These are phyloP conservation scores for Peromyscus maniculatus DNA, from an alignment of 2,113 vertebrate genomes.

Conservation along the genomic window DNA sequence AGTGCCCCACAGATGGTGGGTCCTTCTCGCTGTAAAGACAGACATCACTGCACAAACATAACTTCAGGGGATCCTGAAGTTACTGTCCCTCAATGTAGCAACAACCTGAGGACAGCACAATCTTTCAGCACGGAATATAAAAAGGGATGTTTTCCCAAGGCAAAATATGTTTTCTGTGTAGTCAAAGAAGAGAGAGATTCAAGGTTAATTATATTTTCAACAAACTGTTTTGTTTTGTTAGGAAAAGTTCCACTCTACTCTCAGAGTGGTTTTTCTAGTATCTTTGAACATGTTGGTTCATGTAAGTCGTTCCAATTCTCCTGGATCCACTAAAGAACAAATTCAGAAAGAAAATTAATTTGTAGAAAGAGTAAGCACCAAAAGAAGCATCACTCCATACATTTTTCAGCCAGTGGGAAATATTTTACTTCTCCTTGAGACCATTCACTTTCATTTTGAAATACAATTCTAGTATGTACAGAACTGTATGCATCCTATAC, in stretches of 20 bases:
- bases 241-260: constrained; percentile 11
- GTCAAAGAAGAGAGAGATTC: constrained; percentile 51
- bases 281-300: constrained; percentile 46
- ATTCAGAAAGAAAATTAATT: constrained; percentile 59
- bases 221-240: constrained; percentile 68
- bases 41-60: background rate
- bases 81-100: background rate
- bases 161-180: constrained; percentile 47
- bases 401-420: constrained; percentile 1
- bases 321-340: constrained; percentile 44
- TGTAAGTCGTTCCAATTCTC: constrained; percentile 53
- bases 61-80: background rate
- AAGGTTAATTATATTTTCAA: constrained; percentile 73
- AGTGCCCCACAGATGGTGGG: background rate
- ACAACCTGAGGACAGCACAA: background rate
- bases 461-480: background rate
- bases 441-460: background rate
- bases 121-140: background rate
- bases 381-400: background rate
- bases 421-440: background rate
- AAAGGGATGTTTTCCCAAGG: constrained; percentile 58
- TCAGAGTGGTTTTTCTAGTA: background rate
- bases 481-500: background rate
- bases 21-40: background rate
- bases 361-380: constrained; percentile 23